Evolutionary conservation across 2,888 invertebrate species (phyloP).

Genomic region (Venusia cambrica): DNA sequence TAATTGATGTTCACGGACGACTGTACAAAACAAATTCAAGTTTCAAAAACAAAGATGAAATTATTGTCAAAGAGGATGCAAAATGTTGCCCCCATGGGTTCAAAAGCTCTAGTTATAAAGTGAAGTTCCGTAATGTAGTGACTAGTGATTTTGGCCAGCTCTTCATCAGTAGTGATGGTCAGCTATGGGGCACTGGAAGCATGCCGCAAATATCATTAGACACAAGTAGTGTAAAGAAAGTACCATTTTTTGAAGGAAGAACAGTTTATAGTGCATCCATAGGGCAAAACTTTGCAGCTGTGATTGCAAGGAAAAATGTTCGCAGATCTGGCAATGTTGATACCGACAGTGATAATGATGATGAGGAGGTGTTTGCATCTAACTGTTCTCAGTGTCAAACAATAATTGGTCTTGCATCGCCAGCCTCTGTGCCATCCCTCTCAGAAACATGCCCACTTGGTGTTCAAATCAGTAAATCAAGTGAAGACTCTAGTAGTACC

Average conservation of each 20-base stretch:
- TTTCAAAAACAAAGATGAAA: slow-evolving; percentile 81
- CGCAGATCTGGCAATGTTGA: slow-evolving; percentile 75
- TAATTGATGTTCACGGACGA: slow-evolving; percentile 82
- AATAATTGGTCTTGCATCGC: slow-evolving; percentile 78
- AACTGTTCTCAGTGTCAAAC: slow-evolving; percentile 84
- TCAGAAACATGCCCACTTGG: slow-evolving; percentile 84
- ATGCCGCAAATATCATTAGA: slow-evolving; percentile 85
- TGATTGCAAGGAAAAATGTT: slow-evolving; percentile 84
- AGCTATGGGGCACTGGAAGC: slow-evolving; percentile 85
- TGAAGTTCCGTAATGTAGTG: slow-evolving; percentile 83
- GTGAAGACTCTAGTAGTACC: slow-evolving; percentile 82
- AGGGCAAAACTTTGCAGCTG: slow-evolving; percentile 89
- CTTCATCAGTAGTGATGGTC: slow-evolving; percentile 84
- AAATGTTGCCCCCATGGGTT: slow-evolving; percentile 85
- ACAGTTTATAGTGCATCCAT: slow-evolving; percentile 86
- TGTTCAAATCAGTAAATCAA: slow-evolving; percentile 80
- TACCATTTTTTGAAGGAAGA: slow-evolving; percentile 85
- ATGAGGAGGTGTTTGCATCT: slow-evolving; percentile 83
- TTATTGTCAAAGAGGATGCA: slow-evolving; percentile 83
- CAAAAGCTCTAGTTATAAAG: slow-evolving; percentile 81
- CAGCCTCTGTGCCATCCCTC: slow-evolving; percentile 81
- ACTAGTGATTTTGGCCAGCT: slow-evolving; percentile 83
- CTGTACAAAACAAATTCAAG: slow-evolving; percentile 80
- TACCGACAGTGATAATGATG: slow-evolving; percentile 82
- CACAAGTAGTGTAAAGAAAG: slow-evolving; percentile 81